Percentiles rank a stretch among this genome's conserved stretches.
These are phyloP conservation scores for Aspiorhynchus laticeps DNA, from an alignment of 2,113 vertebrate genomes.

Conservation along the genomic window DNA sequence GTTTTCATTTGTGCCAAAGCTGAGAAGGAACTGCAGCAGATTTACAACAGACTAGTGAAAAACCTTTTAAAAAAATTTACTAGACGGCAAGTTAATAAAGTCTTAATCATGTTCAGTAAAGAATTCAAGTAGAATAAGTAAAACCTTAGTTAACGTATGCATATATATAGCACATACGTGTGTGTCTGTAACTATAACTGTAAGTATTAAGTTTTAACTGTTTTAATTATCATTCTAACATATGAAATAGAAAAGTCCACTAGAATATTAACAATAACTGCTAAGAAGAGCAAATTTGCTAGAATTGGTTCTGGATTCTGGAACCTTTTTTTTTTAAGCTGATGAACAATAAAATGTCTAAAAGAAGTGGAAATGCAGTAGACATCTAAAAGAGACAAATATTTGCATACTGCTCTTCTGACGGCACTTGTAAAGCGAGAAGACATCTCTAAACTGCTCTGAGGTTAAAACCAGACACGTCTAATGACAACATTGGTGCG, in stretches of 20 bases:
- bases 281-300: background rate
- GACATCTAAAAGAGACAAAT: constrained; percentile 6
- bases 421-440: background rate
- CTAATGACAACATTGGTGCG: background rate
- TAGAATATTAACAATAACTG: background rate
- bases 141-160: background rate
- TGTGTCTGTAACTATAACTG: no score
- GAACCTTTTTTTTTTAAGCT: background rate
- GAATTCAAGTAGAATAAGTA: background rate
- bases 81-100: background rate
- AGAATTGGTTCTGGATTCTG: background rate
- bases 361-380: background rate
- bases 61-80: background rate
- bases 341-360: background rate
- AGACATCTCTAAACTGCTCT: background rate
- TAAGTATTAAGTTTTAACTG: no score
- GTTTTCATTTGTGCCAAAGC: background rate
- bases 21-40: constrained; percentile 10
- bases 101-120: background rate
- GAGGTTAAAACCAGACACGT: constrained; percentile 12
- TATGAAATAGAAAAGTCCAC: background rate
- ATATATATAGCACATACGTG: background rate
- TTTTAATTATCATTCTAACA: background rate
- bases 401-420: background rate
- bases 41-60: background rate